phyloP scores from a whole-genome alignment of 2,888 invertebrate genomes.

The Plagodis dolabraria region DNA sequence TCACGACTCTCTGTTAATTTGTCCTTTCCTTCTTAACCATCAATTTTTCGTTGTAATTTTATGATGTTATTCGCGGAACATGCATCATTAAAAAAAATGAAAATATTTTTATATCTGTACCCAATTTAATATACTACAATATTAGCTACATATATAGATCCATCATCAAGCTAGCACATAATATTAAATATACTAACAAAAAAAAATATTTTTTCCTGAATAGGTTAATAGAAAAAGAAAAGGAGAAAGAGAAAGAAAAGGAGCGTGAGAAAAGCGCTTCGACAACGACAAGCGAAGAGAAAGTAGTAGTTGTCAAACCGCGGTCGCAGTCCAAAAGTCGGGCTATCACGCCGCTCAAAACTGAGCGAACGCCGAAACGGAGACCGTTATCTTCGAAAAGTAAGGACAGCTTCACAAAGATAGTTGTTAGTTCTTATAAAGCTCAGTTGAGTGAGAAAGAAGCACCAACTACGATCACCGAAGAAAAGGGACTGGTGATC shows the following conservation, averaged over 20 bases:
- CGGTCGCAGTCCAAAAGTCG: constrained; percentile 74
- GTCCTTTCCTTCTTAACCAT: no score
- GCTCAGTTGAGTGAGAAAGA: constrained; percentile 44
- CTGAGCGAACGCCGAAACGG: constrained; percentile 66
- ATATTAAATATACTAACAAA: no score
- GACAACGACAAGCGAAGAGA: constrained; percentile 66
- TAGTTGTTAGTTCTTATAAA: not conserved
- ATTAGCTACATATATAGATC: no score
- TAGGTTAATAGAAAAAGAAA: constrained; percentile 50
- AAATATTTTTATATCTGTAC: not conserved
- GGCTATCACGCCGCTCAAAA: constrained; percentile 58
- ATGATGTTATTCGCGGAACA: no score
- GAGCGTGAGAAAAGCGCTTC: constrained; percentile 58
- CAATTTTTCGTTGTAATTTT: no score
- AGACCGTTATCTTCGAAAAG: constrained; percentile 69
- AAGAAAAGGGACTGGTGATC: constrained; percentile 60
- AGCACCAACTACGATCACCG: constrained; percentile 57
- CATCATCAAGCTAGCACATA: no score
- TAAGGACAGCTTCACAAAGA: constrained; percentile 42
- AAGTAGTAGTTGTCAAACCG: constrained; percentile 57
- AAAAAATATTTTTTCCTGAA: not conserved
- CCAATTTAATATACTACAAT: not conserved
- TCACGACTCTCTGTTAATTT: no score
- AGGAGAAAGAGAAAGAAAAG: constrained; percentile 51
- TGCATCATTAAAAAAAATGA: no score